phyloP scores from a whole-genome alignment of 2,113 vertebrate genomes.

The Hypanus sabinus region DNA sequence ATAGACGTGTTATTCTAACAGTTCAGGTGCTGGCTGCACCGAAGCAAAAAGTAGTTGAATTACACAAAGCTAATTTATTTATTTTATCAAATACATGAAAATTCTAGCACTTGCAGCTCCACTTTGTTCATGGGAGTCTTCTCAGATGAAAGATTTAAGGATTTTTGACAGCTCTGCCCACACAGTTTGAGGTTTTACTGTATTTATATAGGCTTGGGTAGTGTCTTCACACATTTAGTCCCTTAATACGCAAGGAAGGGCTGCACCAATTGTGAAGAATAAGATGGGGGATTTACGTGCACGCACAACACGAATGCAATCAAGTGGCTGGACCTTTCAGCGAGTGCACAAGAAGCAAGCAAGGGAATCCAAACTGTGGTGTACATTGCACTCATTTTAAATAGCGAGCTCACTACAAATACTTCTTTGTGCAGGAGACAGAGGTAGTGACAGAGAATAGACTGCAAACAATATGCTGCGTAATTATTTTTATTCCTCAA shows the following conservation, averaged over 20 bases:
- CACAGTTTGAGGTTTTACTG: not conserved
- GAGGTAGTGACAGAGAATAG: not conserved
- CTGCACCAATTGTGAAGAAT: not conserved
- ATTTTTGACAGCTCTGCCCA: not conserved
- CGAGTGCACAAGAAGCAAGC: not conserved
- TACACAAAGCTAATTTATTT: not conserved
- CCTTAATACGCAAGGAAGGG: not conserved
- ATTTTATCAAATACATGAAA: not conserved
- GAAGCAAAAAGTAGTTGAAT: constrained; percentile 5
- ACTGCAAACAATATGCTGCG: not conserved
- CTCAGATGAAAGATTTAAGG: not conserved
- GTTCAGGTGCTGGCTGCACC: not conserved
- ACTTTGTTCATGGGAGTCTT: not conserved
- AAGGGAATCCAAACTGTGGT: not conserved
- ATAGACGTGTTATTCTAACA: not conserved
- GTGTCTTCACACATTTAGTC: not conserved
- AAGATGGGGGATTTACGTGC: not conserved
- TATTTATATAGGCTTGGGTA: too few relatives aligned
- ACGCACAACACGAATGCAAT: not conserved
- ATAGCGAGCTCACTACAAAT: constrained; percentile 17
- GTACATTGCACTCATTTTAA: not conserved
- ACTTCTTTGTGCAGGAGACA: not conserved
- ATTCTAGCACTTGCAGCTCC: not conserved
- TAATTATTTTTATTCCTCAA: not conserved
- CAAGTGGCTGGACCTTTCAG: not conserved